Conservation (phyloP, 2,113 vertebrate genomes). For the Ivindomyrus marchei region DNA sequence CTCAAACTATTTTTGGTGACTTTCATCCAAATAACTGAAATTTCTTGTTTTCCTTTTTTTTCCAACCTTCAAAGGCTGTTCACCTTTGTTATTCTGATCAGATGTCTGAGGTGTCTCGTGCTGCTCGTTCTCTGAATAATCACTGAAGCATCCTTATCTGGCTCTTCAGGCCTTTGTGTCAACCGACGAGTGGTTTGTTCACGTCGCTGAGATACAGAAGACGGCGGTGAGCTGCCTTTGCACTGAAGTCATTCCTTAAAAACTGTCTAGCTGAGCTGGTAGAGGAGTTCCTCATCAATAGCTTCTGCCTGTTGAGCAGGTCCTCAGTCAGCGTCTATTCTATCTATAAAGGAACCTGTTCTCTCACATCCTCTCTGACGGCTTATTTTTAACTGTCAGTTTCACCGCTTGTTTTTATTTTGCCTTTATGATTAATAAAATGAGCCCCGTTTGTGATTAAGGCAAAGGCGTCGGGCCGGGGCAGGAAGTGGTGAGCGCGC, state of each 20-base stretch:
- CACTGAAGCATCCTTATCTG: neutral
- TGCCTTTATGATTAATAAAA: constrained; percentile 14
- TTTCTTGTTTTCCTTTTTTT: neutral
- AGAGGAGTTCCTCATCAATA: neutral
- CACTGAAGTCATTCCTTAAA: neutral
- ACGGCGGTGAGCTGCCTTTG: neutral
- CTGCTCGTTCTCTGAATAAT: neutral
- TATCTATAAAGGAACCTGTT: neutral
- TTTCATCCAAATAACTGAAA: neutral
- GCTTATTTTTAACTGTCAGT: neutral
- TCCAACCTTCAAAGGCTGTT: neutral
- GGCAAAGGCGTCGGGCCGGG: constrained; percentile 17
- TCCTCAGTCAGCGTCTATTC: too few species aligned
- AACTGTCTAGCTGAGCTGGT: neutral
- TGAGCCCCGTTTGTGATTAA: neutral
- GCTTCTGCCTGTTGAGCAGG: neutral
- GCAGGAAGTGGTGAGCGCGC: constrained; percentile 65
- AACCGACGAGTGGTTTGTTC: neutral
- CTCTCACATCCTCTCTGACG: neutral
- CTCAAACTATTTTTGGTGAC: neutral
- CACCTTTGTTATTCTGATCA: neutral
- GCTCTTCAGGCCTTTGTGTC: neutral
- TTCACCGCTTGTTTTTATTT: neutral
- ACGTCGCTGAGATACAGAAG: neutral
- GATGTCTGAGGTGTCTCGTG: neutral